Base-by-base conservation (phyloP, 2,113 vertebrate species). In the Rhadina sibilatrix region DNA sequence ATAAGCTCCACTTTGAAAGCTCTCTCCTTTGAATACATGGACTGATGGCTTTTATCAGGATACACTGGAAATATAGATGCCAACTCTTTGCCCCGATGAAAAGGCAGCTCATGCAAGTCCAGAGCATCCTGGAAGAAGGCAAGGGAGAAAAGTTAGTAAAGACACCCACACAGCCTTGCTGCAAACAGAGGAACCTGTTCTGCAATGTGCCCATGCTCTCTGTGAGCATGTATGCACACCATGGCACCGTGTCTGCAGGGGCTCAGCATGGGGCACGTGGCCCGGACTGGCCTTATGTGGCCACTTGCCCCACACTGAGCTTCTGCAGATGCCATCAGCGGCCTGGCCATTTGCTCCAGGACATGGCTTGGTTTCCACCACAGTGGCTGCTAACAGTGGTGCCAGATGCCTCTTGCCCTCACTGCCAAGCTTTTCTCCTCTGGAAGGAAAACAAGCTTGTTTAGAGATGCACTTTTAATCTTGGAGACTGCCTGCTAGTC, bases 181-280 rank as follows among this genome's bases (percentile, higher is more conserved):
- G 9, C 83, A 95, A 94, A 94, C 89, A 94, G 63, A 88, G 64
- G 79, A 96, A 96, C 96, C 90, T 95, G 92, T 96, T 97, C 79
- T 89, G 61, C 93, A 81, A 93, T 23, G 15, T 82, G 74, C 46
- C 95, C 53, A 2, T 71, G 84, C 31, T 91, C 80, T 77, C 83
- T 2, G 47, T 49, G 80, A 97, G 83, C 79, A 38, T 38, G 37
- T 35, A 40, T 0, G 10, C 50, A 56, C 54, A 31, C 24, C 56
- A 16, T 0, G 7, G 72, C 63, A 80, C 66, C 24, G 6, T 5
- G 56, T 83, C 83, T 81, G 50, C n/a, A 83, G 46, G 30, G 91
- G 53, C 78, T 15, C 4, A 3, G 37, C 0, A 1, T 12, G 27
- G 53, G 23, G 16, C 0, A 1, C 70, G 46, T 15, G 31, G n/a